These are phyloP conservation scores for Halcyon senegalensis DNA, from an alignment of 2,113 vertebrate species.

Conservation along the genomic window DNA sequence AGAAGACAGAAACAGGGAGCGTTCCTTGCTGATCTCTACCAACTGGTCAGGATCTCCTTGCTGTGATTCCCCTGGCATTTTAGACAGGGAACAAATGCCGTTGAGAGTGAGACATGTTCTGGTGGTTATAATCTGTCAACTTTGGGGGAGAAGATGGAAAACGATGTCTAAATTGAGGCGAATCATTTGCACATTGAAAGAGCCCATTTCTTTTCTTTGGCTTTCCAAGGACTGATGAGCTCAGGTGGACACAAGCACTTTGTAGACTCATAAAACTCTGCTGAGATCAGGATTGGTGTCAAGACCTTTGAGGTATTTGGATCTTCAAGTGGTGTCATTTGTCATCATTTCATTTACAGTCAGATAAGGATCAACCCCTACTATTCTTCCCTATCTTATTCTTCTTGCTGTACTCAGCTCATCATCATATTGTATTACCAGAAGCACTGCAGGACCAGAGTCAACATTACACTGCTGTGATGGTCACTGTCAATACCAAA, in stretches of 20 bases:
- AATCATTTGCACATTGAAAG: neutral
- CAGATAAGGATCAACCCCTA: neutral
- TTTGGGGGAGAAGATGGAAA: neutral
- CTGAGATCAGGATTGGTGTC: neutral
- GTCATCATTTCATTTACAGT: neutral
- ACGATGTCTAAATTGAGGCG: neutral
- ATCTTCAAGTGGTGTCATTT: neutral
- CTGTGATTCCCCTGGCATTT: neutral
- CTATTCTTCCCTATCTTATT: neutral
- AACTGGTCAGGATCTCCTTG: neutral
- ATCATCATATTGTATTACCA: neutral
- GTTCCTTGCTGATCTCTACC: neutral
- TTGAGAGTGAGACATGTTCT: neutral
- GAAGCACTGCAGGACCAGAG: neutral
- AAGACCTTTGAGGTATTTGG: neutral
- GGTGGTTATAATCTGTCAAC: neutral
- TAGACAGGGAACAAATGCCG: neutral
- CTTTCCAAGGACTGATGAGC: neutral
- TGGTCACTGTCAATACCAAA: neutral
- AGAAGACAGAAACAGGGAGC: neutral
- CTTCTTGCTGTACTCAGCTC: neutral
- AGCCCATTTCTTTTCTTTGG: neutral
- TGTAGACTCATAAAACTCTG: neutral
- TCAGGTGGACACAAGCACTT: neutral
- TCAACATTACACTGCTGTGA: neutral